phyloP scores from a whole-genome alignment of 2,797 vertebrate genomes.

The Neomorphus geoffroyi region DNA sequence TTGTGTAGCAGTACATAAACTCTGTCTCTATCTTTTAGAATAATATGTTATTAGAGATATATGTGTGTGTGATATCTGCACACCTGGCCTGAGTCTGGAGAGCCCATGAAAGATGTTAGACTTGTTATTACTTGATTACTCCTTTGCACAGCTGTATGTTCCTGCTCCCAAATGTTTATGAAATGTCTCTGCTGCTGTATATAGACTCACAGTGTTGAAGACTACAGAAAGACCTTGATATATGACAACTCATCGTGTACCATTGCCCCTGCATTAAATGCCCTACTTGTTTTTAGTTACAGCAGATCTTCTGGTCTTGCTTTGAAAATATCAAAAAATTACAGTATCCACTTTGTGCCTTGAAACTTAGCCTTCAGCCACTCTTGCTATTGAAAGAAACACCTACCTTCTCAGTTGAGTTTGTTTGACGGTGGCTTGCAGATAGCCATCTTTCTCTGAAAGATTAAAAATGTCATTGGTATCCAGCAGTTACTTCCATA shows the following conservation, averaged over 20 bases:
- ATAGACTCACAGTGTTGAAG: not conserved
- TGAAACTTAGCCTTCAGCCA: not conserved
- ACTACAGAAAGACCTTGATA: not conserved
- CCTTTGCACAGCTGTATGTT: conserved; percentile 12
- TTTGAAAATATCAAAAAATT: not conserved
- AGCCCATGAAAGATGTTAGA: not conserved
- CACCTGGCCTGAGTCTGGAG: conserved; percentile 9
- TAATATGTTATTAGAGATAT: not conserved
- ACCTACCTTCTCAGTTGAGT: not conserved
- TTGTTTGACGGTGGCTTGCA: not conserved
- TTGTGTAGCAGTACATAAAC: not conserved
- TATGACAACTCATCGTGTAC: not conserved
- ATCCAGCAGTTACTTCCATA: conserved; percentile 28
- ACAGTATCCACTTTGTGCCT: not conserved
- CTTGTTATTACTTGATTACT: conserved; percentile 39
- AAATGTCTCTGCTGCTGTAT: not conserved
- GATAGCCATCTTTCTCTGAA: not conserved
- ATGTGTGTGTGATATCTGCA: not conserved
- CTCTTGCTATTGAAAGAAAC: not conserved
- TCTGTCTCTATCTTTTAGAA: not conserved
- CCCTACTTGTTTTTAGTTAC: not conserved
- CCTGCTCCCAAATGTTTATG: not conserved
- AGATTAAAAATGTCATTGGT: not conserved
- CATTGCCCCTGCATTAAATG: not conserved
- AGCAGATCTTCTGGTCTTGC: not conserved